Conservation (phyloP, 2,113 vertebrate genomes). For the Chamaetylas fuelleborni region DNA sequence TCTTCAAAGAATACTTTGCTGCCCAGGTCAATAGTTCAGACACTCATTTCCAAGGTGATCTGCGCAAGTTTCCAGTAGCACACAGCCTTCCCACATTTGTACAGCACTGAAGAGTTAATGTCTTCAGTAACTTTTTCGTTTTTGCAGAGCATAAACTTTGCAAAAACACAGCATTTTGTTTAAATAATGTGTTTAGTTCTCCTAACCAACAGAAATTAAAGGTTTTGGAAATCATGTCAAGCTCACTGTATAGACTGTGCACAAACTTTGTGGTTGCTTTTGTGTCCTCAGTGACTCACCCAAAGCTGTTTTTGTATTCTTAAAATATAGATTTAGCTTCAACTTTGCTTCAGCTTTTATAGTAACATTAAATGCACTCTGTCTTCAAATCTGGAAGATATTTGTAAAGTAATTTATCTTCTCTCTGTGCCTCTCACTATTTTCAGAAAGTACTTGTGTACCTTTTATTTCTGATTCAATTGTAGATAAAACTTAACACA, state of each 20-base stretch:
- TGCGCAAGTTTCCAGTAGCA: background rate
- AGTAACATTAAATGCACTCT: background rate
- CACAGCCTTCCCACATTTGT: background rate
- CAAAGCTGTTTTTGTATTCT: constrained; percentile 48
- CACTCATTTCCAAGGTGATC: background rate
- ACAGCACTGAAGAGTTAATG: background rate
- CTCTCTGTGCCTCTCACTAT: background rate
- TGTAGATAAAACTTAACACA: background rate
- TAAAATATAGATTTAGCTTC: constrained; percentile 67
- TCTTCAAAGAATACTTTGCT: background rate
- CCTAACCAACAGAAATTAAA: constrained; percentile 68
- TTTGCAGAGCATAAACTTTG: background rate
- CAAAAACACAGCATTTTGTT: constrained; percentile 35
- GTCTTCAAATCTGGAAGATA: background rate
- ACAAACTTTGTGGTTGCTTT: constrained; percentile 61
- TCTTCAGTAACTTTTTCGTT: background rate
- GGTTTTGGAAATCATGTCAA: constrained; percentile 58
- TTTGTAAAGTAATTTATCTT: constrained; percentile 16
- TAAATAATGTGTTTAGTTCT: constrained; percentile 56
- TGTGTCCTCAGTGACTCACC: constrained; percentile 58
- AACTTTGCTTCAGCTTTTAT: background rate
- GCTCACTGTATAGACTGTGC: constrained; percentile 46
- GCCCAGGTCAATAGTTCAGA: background rate
- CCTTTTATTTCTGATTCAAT: background rate
- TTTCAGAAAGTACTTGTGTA: background rate